phyloP scores from a whole-genome alignment of 2,797 vertebrate genomes.

The Tangara arthus region DNA sequence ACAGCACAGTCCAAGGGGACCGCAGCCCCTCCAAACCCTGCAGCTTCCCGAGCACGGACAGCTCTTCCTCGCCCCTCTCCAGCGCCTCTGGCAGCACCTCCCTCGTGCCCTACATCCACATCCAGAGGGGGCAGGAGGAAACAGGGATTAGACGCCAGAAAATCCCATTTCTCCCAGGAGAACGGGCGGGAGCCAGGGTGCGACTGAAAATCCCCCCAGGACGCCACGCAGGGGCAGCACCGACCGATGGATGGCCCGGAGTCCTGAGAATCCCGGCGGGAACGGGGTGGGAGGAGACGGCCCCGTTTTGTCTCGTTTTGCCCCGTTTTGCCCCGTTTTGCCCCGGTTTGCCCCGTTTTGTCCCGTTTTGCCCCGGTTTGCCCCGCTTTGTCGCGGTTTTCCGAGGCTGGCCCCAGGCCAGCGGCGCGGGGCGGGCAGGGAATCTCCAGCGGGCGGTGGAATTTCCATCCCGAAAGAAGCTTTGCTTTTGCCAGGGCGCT shows the following conservation, averaged over 20 bases:
- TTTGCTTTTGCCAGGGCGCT: neutral
- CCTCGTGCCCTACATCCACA: neutral
- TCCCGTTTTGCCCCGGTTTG: accelerated
- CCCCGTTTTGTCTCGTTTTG: accelerated
- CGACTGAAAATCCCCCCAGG: neutral
- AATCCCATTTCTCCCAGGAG: neutral
- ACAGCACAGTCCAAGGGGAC: too few relatives aligned
- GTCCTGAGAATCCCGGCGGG: neutral
- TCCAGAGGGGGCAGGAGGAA: neutral
- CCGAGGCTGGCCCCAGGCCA: too few relatives aligned
- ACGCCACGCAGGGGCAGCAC: neutral
- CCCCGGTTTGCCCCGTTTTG: accelerated
- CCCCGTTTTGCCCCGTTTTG: accelerated
- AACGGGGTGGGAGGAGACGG: accelerated
- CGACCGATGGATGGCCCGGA: accelerated
- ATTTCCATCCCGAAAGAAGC: accelerated
- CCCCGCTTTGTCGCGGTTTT: neutral
- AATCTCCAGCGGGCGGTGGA: accelerated
- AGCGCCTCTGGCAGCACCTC: neutral
- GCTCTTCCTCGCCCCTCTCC: neutral
- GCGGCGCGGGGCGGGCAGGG: neutral
- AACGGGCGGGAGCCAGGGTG: too few relatives aligned
- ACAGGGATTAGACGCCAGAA: too few relatives aligned
- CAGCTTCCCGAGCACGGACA: neutral
- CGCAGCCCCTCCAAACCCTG: neutral